A percentile compares a stretch with the other conserved stretches of the same genome.
Conservation (phyloP, 2,797 vertebrate genomes). For the Fundulus diaphanus region DNA sequence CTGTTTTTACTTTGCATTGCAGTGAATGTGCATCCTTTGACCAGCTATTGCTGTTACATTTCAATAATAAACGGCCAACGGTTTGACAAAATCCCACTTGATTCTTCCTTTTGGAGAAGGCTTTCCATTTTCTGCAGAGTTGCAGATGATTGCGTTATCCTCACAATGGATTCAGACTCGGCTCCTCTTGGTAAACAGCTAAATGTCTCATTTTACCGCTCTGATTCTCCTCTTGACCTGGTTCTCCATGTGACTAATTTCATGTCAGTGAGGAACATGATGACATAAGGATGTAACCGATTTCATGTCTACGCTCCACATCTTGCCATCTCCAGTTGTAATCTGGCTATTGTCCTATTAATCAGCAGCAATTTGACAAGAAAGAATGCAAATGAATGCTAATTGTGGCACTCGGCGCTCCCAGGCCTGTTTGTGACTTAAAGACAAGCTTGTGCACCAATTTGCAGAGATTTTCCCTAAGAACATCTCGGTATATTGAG, state of each 20-base stretch:
- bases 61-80: background rate
- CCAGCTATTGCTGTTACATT: background rate
- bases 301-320: background rate
- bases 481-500: background rate
- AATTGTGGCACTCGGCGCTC: conserved; percentile 41
- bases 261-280: conserved; percentile 11
- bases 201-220: conserved; percentile 7
- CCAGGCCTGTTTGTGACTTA: conserved; percentile 39
- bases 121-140: conserved; percentile 12
- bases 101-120: background rate
- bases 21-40: background rate
- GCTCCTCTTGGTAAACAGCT: background rate
- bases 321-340: conserved; percentile 47
- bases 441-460: background rate
- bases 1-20: background rate
- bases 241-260: conserved; percentile 37
- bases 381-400: conserved; percentile 31
- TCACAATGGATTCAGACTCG: conserved; percentile 5
- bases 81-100: background rate
- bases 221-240: conserved; percentile 46
- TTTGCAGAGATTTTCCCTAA: conserved; percentile 6
- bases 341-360: conserved; percentile 36
- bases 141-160: conserved; percentile 54
- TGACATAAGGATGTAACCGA: background rate
- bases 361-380: conserved; percentile 33